phyloP scores from a whole-genome alignment of 2,888 invertebrate species.

The Lymantria dispar region DNA sequence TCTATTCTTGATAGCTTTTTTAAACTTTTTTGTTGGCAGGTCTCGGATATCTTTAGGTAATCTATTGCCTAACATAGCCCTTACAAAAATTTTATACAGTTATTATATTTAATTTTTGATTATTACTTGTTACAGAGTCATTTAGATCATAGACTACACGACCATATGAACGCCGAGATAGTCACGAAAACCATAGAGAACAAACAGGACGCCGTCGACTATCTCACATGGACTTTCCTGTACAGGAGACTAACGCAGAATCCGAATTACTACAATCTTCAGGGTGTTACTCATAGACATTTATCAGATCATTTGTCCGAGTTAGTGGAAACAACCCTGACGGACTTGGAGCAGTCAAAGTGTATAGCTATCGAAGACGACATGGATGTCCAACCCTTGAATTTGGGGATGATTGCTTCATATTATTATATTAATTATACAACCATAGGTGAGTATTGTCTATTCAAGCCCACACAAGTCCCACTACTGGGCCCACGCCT shows the following conservation, averaged over 20 bases:
- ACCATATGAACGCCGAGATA: constrained; percentile 99
- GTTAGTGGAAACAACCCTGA: constrained; percentile 96
- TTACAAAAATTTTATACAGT: too few species aligned
- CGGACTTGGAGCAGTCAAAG: constrained; percentile 97
- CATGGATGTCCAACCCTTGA: constrained; percentile 97
- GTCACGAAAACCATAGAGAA: constrained; percentile 99
- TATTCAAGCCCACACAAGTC: too few species aligned
- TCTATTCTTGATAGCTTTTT: too few species aligned
- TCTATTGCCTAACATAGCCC: too few species aligned
- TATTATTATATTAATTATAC: constrained; percentile 99
- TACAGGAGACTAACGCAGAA: constrained; percentile 98
- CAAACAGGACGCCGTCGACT: constrained; percentile 99
- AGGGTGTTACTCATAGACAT: constrained; percentile 98
- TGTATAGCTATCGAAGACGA: constrained; percentile 99
- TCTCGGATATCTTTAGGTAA: too few species aligned
- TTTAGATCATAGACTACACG: constrained; percentile 98
- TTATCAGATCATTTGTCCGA: constrained; percentile 99
- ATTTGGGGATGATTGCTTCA: constrained; percentile 99
- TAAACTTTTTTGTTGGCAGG: too few species aligned
- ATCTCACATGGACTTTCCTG: constrained; percentile 99
- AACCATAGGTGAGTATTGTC: constrained; percentile 88
- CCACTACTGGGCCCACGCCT: too few species aligned
- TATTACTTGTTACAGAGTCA: constrained; percentile 86
- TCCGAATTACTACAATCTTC: constrained; percentile 99
- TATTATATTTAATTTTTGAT: background rate